Evolutionary conservation across 2,797 vertebrate genomes (phyloP), one percentile per base, ranked within the genome.

Genomic region (Prunella strophiata): DNA sequence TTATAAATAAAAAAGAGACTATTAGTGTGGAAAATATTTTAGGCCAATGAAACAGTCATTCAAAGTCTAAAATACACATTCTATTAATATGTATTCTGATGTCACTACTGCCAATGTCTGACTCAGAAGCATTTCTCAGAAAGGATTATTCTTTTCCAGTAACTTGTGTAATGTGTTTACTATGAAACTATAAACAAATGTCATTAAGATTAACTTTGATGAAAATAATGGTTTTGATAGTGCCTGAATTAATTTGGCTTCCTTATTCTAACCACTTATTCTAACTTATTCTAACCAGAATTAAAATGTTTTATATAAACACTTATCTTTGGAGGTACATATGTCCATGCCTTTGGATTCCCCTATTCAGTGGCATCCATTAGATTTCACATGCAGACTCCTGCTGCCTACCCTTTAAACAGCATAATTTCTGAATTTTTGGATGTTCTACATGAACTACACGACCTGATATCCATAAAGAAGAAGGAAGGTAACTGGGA

Each of bases 81-180:
- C 95, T 94, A 96, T 96, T 96, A 96, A 93, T 96, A 95, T 77
- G 61, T 85, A 80, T 95, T 94, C 91, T 96, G 87, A 96, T 95
- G 94, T 85, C 91, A 85, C 48, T 79, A 91, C 87, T 92, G 89
- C 87, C 87, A 95, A 12, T 67, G 75, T 92, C 89, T 96, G 92
- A 96, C 78, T 96, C 94, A 93, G 84, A 96, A 95, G 52, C 55
- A 91, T 67, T 96, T 94, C 96, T 94, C 65, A 95, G 96, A 96
- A 96, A 93, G 74, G 92, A 95, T 89, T 91, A 87, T 59, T 95
- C 87, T 95, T 95, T 95, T 93, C 96, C 94, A 93, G 89, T 77
- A 95, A 95, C 78, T 92, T 74, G 87, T 57, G 72, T 74, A 85
- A 92, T 77, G 32, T 73, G 62, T 70, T 94, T 95, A 92, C 81